These are phyloP conservation scores for Echinarachnius parma DNA, from an alignment of 53 echinoderm and acorn worm genomes.

Conservation along the genomic window DNA sequence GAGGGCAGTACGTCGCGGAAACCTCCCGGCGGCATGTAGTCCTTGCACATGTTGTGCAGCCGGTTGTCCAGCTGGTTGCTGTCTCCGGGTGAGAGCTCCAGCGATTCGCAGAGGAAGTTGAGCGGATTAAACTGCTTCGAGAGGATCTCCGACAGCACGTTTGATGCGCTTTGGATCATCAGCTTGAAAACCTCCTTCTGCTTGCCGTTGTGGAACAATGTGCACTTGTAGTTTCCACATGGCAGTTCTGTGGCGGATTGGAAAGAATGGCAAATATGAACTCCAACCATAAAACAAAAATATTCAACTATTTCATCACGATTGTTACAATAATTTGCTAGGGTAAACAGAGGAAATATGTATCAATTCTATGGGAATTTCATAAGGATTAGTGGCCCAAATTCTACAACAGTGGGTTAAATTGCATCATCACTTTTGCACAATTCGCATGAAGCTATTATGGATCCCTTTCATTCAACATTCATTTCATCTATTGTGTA, in stretches of 20 bases:
- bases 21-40: constrained; percentile 45
- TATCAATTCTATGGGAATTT: too few relatives aligned
- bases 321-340: too few relatives aligned
- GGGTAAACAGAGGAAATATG: too few relatives aligned
- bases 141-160: constrained; percentile 53
- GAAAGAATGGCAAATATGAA: too few relatives aligned
- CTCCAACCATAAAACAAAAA: too few relatives aligned
- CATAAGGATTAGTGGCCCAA: too few relatives aligned
- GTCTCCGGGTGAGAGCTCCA: constrained; percentile 66
- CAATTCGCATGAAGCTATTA: too few relatives aligned
- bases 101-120: constrained; percentile 71
- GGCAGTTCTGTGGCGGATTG: constrained; percentile 17
- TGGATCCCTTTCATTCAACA: too few relatives aligned
- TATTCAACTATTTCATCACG: too few relatives aligned
- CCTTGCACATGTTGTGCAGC: constrained; percentile 56
- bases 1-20: constrained; percentile 29
- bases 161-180: constrained; percentile 36
- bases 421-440: too few relatives aligned
- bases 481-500: too few relatives aligned
- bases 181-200: constrained; percentile 24
- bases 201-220: constrained; percentile 23
- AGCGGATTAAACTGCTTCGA: constrained; percentile 50
- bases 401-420: too few relatives aligned
- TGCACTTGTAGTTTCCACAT: constrained; percentile 19
- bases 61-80: constrained; percentile 68